These are phyloP conservation scores for Parelbella ahira DNA, from an alignment of 2,888 invertebrate genomes.

Conservation along the genomic window DNA sequence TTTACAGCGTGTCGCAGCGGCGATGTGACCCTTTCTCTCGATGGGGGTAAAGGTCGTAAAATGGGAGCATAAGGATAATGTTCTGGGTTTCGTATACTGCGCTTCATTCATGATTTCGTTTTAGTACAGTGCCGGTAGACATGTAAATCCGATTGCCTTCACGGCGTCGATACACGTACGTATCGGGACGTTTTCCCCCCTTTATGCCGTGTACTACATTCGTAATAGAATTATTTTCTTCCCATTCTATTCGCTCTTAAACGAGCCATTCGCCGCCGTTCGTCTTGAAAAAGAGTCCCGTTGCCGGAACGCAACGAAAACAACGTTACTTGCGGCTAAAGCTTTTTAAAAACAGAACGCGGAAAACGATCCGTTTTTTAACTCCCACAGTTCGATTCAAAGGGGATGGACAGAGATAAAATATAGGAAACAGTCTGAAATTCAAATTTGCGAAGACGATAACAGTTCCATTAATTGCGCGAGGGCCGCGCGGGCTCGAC, in stretches of 20 bases:
- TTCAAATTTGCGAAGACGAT: constrained; percentile 64
- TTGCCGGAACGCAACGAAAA: constrained; percentile 16
- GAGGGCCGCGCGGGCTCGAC: constrained; percentile 51
- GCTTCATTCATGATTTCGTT: constrained; percentile 80
- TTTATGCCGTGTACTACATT: constrained; percentile 69
- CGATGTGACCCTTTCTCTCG: constrained; percentile 76
- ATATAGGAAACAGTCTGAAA: constrained; percentile 36
- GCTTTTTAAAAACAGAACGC: constrained; percentile 15
- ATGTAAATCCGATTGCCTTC: constrained; percentile 78
- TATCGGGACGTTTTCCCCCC: constrained; percentile 56
- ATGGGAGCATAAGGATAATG: constrained; percentile 81
- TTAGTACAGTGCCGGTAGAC: constrained; percentile 73
- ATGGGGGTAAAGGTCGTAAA: constrained; percentile 81
- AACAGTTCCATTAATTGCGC: constrained; percentile 65
- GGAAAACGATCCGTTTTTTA: constrained; percentile 8
- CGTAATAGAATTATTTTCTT: constrained; percentile 55
- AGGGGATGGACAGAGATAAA: constrained; percentile 7
- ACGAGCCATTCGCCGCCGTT: constrained; percentile 30
- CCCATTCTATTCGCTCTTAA: constrained; percentile 35
- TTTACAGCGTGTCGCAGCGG: constrained; percentile 72
- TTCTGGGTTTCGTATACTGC: constrained; percentile 78
- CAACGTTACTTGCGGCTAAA: constrained; percentile 9
- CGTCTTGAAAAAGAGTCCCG: constrained; percentile 11
- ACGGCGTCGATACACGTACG: constrained; percentile 64
- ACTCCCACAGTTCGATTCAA: no score